Percentiles rank a stretch among this genome's conserved stretches.
phyloP scores from a whole-genome alignment of 2,797 vertebrate genomes.

The Crypturellus tataupa region DNA sequence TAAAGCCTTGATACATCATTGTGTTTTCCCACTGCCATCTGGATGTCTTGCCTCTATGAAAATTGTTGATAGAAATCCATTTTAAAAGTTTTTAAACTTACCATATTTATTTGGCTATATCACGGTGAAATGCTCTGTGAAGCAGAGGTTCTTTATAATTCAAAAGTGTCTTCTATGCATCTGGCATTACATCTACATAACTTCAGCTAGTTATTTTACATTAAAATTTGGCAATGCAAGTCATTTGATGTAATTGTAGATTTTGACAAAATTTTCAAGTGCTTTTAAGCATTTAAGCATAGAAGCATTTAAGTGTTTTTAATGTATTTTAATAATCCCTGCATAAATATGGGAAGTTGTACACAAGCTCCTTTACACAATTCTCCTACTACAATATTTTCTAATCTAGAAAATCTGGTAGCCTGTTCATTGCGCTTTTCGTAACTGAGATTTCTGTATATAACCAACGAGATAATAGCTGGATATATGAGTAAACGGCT shows the following conservation, averaged over 20 bases:
- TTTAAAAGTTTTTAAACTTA: slow-evolving; percentile 17
- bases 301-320: neutral
- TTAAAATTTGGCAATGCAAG: neutral
- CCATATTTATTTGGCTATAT: neutral
- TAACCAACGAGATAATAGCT: neutral
- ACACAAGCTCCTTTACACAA: neutral
- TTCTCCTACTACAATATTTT: neutral
- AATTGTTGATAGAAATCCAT: neutral
- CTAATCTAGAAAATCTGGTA: neutral
- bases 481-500: neutral
- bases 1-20: slow-evolving; percentile 55
- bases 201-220: neutral
- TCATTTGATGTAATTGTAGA: neutral
- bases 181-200: neutral
- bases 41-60: slow-evolving; percentile 33
- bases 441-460: neutral
- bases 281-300: no score
- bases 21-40: slow-evolving; percentile 47
- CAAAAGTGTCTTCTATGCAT: neutral
- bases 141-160: neutral
- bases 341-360: neutral
- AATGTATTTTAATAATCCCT: rapidly evolving
- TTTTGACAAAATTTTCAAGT: neutral
- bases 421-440: neutral
- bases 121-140: neutral